Evolutionary conservation across 2,888 invertebrate genomes (phyloP).

Genomic region (Nezara viridula): DNA sequence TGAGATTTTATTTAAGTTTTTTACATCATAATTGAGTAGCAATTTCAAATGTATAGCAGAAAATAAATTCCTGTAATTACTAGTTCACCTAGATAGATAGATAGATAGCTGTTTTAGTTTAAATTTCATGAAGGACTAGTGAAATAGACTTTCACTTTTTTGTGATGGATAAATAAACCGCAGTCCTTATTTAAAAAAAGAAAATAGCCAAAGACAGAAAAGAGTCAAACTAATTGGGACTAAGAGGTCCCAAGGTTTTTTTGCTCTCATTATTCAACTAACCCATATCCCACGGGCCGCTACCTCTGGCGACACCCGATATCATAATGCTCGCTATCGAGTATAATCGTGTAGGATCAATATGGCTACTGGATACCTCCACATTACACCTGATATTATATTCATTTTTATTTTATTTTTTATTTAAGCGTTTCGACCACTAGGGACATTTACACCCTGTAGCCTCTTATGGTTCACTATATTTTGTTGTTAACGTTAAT

Average conservation of each 20-base stretch:
- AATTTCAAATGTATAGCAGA: no score
- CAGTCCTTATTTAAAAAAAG: neutral
- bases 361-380: no score
- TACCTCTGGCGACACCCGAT: neutral
- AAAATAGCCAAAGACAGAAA: conserved; percentile 15
- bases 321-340: neutral
- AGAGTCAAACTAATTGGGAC: conserved; percentile 45
- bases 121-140: conserved; percentile 30
- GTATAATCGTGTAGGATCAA: neutral
- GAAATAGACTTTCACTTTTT: conserved; percentile 34
- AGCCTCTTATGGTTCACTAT: no score
- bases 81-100: neutral
- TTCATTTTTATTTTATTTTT: no score
- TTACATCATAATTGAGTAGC: no score
- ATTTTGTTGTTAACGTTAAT: no score
- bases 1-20: no score
- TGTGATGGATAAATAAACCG: neutral
- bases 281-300: neutral
- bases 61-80: neutral
- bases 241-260: conserved; percentile 5
- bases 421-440: no score
- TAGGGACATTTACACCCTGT: no score
- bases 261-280: conserved; percentile 46
- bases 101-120: neutral
- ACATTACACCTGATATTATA: no score